Percentiles rank a stretch among this genome's conserved stretches.
These are phyloP conservation scores for Caenorhabditis sp. DNA, from an alignment of 2,888 invertebrate genomes.

Conservation along the genomic window DNA sequence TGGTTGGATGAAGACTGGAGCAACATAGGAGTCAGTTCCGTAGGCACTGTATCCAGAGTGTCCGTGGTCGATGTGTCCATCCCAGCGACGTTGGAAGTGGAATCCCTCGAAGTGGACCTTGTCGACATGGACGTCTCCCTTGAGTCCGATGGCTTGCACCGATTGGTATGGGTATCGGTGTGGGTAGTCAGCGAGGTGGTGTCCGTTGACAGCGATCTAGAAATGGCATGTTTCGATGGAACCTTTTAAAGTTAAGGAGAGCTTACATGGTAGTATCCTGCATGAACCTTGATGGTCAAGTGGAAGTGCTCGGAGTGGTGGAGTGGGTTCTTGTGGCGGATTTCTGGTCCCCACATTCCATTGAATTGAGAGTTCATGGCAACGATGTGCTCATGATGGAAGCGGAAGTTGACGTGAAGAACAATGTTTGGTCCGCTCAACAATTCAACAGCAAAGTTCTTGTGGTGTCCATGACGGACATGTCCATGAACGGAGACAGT, in stretches of 20 bases:
- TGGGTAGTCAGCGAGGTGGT: conserved; percentile 74
- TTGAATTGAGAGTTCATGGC: conserved; percentile 73
- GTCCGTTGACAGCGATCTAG: conserved; percentile 76
- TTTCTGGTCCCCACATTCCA: conserved; percentile 75
- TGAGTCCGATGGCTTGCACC: conserved; percentile 76
- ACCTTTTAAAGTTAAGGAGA: not conserved
- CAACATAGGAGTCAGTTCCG: conserved; percentile 70
- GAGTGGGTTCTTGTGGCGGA: conserved; percentile 75
- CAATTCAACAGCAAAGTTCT: conserved; percentile 77
- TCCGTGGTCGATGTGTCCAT: conserved; percentile 68
- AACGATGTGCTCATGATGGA: conserved; percentile 73
- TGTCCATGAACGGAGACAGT: conserved; percentile 69
- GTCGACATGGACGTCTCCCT: conserved; percentile 75
- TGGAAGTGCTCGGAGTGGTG: conserved; percentile 76
- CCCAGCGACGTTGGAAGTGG: conserved; percentile 72
- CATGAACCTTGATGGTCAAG: conserved; percentile 73
- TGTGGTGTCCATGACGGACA: conserved; percentile 71
- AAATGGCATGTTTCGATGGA: not conserved
- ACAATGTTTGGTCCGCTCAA: conserved; percentile 78
- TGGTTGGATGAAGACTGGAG: conserved; percentile 65
- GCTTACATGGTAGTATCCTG: conserved; percentile 73
- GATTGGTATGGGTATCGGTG: conserved; percentile 74
- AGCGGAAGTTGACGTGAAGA: conserved; percentile 79
- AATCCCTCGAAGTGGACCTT: conserved; percentile 77
- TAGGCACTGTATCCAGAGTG: conserved; percentile 74